Conservation (phyloP, 2,797 vertebrate genomes). For the Sebastes minor region DNA sequence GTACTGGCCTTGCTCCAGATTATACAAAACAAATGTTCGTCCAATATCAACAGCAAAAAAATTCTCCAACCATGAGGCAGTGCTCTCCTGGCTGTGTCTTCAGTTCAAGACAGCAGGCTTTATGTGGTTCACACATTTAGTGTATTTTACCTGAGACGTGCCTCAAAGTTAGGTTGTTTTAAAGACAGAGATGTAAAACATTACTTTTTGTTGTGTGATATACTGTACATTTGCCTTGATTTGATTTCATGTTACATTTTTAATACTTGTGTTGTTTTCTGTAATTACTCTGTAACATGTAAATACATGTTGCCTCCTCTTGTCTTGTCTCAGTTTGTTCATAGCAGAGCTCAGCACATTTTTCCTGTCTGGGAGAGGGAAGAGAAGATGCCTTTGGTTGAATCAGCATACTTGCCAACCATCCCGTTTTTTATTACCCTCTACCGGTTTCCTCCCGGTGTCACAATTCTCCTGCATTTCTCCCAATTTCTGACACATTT, state of each 20-base stretch:
- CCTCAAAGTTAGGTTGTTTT: neutral
- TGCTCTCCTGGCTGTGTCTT: neutral
- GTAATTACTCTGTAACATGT: neutral
- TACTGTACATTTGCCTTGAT: neutral
- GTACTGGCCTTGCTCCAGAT: neutral
- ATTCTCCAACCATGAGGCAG: neutral
- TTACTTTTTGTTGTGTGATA: neutral
- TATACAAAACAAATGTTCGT: neutral
- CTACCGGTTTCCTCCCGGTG: fast-evolving
- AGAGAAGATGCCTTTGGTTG: neutral
- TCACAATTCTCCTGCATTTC: too few species aligned
- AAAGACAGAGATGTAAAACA: neutral
- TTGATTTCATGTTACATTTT: neutral
- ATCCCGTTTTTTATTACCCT: too few species aligned
- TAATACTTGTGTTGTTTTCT: neutral
- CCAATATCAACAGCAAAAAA: neutral
- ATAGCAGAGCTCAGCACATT: neutral
- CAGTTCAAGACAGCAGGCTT: neutral
- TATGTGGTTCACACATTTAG: neutral
- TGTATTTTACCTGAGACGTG: neutral
- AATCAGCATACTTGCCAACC: neutral
- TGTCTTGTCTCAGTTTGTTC: neutral
- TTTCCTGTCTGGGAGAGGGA: neutral
- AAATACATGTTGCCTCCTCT: neutral
- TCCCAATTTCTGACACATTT: too few species aligned